Conservation (phyloP, 2,113 vertebrate genomes). For the Mellivora capensis region DNA sequence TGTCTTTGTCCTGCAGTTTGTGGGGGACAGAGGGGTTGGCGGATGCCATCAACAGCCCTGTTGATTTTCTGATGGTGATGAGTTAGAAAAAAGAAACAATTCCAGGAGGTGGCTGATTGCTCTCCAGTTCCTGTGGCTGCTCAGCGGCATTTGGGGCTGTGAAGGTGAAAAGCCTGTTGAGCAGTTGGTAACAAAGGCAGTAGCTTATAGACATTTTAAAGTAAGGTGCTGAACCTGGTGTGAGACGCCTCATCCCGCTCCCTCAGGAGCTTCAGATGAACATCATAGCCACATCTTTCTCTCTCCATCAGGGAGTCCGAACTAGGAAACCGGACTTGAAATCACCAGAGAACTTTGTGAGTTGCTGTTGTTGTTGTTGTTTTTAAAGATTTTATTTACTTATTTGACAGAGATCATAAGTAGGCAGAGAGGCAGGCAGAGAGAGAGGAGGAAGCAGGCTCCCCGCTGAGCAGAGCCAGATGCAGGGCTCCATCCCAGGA, state of each 20-base stretch:
- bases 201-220: neutral
- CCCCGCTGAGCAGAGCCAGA: no score
- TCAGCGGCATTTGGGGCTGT: neutral
- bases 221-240: neutral
- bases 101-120: neutral
- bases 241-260: neutral
- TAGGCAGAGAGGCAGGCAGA: no score
- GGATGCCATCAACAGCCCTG: neutral
- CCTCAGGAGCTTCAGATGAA: neutral
- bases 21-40: fast-evolving
- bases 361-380: no score
- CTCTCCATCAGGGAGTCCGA: neutral
- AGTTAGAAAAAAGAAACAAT: neutral
- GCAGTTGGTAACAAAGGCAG: neutral
- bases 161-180: neutral
- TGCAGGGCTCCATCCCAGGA: no score
- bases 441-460: no score
- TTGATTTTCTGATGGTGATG: neutral
- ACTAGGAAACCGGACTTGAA: neutral
- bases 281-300: neutral
- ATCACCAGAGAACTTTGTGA: slow-evolving; percentile 27
- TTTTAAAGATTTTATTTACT: no score
- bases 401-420: no score
- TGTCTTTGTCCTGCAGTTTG: neutral
- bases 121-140: neutral